These are phyloP conservation scores for Chirona hameri DNA, from an alignment of 2,888 invertebrate genomes.

Conservation along the genomic window DNA sequence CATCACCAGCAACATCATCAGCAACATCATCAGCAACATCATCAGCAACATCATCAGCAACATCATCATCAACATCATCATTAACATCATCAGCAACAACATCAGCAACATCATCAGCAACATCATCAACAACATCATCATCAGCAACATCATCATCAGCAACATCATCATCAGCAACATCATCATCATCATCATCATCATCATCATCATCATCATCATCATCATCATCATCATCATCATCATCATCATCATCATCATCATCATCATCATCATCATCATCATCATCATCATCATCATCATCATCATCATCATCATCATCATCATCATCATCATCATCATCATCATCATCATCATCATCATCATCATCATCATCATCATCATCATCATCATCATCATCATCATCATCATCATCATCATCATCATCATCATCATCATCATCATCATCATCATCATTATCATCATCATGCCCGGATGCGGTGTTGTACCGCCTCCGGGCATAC, in stretches of 20 bases:
- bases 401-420: slow-evolving; percentile 13
- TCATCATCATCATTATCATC: neutral
- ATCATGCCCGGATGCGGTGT: neutral
- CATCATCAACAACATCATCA: too few relatives aligned
- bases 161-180: too few relatives aligned
- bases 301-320: neutral
- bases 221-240: neutral
- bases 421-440: slow-evolving; percentile 12
- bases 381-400: neutral
- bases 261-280: neutral
- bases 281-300: neutral
- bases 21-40: too few relatives aligned
- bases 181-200: too few relatives aligned
- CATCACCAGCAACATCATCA: too few relatives aligned
- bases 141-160: too few relatives aligned
- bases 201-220: neutral
- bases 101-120: too few relatives aligned
- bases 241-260: neutral
- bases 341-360: neutral
- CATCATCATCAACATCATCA: too few relatives aligned
- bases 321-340: neutral
- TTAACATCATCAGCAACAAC: too few relatives aligned
- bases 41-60: too few relatives aligned
- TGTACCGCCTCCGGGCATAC: neutral
- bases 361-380: neutral